Evolutionary conservation across 1,140 invertebrate species (phyloP).

Genomic region (Zeugodacus cucurbitae): DNA sequence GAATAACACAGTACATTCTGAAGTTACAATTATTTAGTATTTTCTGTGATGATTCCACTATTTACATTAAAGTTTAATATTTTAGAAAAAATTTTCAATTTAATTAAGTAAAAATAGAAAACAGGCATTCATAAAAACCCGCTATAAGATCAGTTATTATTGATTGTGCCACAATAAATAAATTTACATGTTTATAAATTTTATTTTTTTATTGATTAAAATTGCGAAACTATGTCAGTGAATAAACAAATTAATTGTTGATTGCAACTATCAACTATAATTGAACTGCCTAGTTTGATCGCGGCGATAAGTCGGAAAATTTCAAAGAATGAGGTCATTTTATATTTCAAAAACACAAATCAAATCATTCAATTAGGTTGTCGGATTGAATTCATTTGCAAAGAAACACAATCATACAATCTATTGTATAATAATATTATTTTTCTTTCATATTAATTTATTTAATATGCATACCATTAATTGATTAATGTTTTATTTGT

Average conservation of each 20-base stretch:
- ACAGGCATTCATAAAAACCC: no score
- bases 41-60: no score
- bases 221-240: background rate
- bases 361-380: slow-evolving; percentile 22
- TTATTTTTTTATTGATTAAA: background rate
- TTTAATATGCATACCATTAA: background rate
- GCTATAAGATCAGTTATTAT: no score
- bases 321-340: slow-evolving; percentile 24
- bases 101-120: no score
- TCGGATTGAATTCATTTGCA: background rate
- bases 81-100: no score
- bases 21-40: no score
- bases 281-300: background rate
- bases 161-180: no score
- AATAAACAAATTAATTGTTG: background rate
- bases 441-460: background rate
- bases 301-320: background rate
- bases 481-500: slow-evolving; percentile 29
- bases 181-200: no score
- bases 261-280: background rate
- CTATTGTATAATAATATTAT: background rate
- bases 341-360: background rate
- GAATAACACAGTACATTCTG: no score
- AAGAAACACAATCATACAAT: background rate
- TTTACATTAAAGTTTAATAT: no score